Evolutionary conservation across 2,797 vertebrate species (phyloP), one percentile per base, ranked within the genome.

Genomic region (Trematomus bernacchii): DNA sequence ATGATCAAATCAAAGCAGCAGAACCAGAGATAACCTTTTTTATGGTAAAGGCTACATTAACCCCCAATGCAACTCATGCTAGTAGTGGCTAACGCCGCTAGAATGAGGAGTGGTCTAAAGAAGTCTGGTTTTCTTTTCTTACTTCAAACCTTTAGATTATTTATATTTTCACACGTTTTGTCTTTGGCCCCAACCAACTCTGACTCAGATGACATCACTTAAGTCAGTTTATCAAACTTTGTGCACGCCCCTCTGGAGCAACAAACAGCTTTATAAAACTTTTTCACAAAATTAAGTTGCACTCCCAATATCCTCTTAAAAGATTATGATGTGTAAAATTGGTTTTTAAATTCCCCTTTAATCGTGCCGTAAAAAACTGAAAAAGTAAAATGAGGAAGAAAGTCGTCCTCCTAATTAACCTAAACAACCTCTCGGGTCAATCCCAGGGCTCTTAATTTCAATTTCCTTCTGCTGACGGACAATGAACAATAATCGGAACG

Each of bases 361-460:
- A 23, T 4, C 44, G 19, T 9, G 43, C 33, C 14, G 11, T 58
- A 3, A 60, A 50, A 30, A 37, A 27, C 27, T 27, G 33, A 37
- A 37, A 37, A 27, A 27, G 27, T 3, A 0, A 37, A 68, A 57
- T 46, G 11, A 55, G 19, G 9, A 60, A 27, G 40, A 0, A 50
- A 70, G 33, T 19, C 0, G 12, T 11, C 1, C 46, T 53, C 58
- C 42, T 65, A 48, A 51, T 74, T 51, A 66, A 33, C 63, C 54
- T 27, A 10, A 73, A 16, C 12, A 52, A 50, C 19, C 40, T 12
- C 33, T 37, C 33, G 33, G 33, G 62, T 66, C 71, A 48, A 14
- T 47, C 6, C 13, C 42, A 33, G 27, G 47, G 54, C 54, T 66
- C 47, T 60, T 30, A 3, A 73, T 66, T 52, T 66, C 4, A 21